Base-by-base conservation (phyloP, 1,140 invertebrate species). In the Lordiphosa clarofinis region DNA sequence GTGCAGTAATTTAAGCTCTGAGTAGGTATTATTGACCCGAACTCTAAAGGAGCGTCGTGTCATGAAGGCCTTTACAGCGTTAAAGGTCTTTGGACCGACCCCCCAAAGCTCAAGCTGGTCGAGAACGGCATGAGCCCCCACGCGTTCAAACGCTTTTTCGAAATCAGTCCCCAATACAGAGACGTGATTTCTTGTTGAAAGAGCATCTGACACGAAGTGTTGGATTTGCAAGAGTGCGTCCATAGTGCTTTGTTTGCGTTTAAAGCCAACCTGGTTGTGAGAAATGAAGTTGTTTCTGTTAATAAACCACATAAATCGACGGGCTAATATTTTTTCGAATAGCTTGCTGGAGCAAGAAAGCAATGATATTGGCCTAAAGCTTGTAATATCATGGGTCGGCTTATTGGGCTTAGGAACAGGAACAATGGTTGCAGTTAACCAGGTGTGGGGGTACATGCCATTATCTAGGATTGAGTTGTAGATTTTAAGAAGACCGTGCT, bases 401-500 rank as follows among this genome's bases (percentile, higher is more conserved):
- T n/a, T n/a, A n/a, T n/a, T n/a, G n/a, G n/a, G n/a, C n/a, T n/a
- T n/a, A n/a, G n/a, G n/a, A n/a, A n/a, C n/a, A n/a, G n/a, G n/a
- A n/a, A n/a, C n/a, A n/a, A n/a, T n/a, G n/a, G n/a, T n/a, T n/a
- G n/a, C n/a, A n/a, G n/a, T n/a, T n/a, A n/a, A n/a, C n/a, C n/a
- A n/a, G n/a, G n/a, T n/a, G n/a, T n/a, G n/a, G n/a, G n/a, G n/a
- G n/a, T n/a, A n/a, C n/a, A n/a, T n/a, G n/a, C n/a, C n/a, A n/a
- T n/a, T n/a, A n/a, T n/a, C n/a, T n/a, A n/a, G n/a, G n/a, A n/a
- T n/a, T n/a, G n/a, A n/a, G n/a, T n/a, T n/a, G n/a, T n/a, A n/a
- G n/a, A n/a, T n/a, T n/a, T n/a, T n/a, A 6, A 57, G 15, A 5
- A 49, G 35, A 19, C 31, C n/a, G 9, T 10, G 24, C 47, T 57